Evolutionary conservation across 2,113 vertebrate genomes (phyloP).

Genomic region (Romanogobio albipinnatus): DNA sequence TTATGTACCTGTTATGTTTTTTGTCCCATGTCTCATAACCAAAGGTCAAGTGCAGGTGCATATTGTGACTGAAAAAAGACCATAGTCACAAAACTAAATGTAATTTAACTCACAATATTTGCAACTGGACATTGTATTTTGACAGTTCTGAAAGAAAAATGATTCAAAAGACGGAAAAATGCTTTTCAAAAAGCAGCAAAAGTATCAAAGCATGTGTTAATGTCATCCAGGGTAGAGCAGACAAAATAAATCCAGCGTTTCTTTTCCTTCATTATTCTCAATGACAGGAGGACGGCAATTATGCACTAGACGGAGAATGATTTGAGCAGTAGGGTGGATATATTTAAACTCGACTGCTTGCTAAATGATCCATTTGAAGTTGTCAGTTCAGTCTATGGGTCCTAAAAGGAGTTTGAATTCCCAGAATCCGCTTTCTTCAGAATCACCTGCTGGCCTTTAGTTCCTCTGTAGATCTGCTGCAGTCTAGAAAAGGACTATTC

Average conservation of each 20-base stretch:
- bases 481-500: constrained; percentile 6
- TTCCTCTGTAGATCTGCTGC: constrained; percentile 16
- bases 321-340: constrained; percentile 5
- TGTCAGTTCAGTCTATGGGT: background rate
- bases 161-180: background rate
- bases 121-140: background rate
- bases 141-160: background rate
- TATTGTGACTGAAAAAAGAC: background rate
- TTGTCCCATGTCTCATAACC: background rate
- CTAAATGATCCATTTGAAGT: constrained; percentile 7
- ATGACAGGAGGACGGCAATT: background rate
- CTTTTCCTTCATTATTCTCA: background rate
- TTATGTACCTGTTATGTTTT: background rate
- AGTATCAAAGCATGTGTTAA: background rate
- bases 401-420: background rate
- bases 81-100: background rate
- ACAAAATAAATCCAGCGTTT: background rate
- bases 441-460: background rate
- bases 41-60: background rate
- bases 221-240: background rate
- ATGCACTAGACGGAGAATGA: constrained; percentile 1
- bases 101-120: too few relatives aligned
- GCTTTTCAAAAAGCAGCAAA: background rate
- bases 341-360: background rate
- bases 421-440: background rate